Conservation (phyloP, 2,888 invertebrate species). For the Eristalis intricaria region DNA sequence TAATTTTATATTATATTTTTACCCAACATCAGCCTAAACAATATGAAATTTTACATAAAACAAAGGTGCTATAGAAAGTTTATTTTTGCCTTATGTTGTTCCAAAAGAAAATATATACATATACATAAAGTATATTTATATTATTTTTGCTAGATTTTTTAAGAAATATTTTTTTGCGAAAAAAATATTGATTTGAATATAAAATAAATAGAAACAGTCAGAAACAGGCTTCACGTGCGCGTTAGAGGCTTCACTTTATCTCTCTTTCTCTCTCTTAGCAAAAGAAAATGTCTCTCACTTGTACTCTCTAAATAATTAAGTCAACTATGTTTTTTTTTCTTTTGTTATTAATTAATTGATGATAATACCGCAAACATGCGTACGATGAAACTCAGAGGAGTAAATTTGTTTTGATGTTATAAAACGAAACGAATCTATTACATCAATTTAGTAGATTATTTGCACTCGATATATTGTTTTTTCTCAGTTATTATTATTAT, state of each 20-base stretch:
- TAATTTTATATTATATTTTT: conserved; percentile 44
- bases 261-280: conserved; percentile 58
- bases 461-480: conserved; percentile 12
- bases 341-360: conserved; percentile 21
- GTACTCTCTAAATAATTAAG: conserved; percentile 49
- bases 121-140: conserved; percentile 55
- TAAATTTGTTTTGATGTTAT: conserved; percentile 18
- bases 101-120: conserved; percentile 49
- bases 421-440: conserved; percentile 44
- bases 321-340: conserved; percentile 50
- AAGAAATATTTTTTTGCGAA: conserved; percentile 60
- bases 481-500: not conserved
- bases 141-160: conserved; percentile 61
- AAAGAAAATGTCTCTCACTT: conserved; percentile 48
- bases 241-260: conserved; percentile 58
- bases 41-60: conserved; percentile 72
- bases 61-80: conserved; percentile 79
- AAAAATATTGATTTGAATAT: conserved; percentile 64
- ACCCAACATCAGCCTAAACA: conserved; percentile 67
- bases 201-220: conserved; percentile 12
- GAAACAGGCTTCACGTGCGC: conserved; percentile 54
- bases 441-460: conserved; percentile 16
- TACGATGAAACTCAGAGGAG: conserved; percentile 28
- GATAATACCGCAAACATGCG: not conserved
- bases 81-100: conserved; percentile 75